Evolutionary conservation across 1,140 invertebrate genomes (phyloP).

Genomic region (Platyscapa corneri): DNA sequence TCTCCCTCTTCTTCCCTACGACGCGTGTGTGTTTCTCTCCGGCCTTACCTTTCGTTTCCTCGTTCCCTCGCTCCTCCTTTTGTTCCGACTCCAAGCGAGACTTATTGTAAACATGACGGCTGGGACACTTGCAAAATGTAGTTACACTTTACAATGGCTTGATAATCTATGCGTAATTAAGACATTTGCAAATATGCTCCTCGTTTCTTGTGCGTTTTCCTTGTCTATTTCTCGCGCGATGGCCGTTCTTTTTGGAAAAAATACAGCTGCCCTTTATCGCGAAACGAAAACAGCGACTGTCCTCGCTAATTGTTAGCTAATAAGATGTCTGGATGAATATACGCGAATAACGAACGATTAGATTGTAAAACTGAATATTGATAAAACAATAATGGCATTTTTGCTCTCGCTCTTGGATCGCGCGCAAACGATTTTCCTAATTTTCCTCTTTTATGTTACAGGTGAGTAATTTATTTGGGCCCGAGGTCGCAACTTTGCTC

Average conservation of each 20-base stretch:
- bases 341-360: no score
- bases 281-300: no score
- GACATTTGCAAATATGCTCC: background rate
- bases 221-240: no score
- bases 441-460: background rate
- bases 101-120: slow-evolving; percentile 37
- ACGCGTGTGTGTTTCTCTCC: background rate
- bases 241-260: no score
- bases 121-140: slow-evolving; percentile 32
- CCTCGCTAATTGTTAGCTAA: no score
- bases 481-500: background rate
- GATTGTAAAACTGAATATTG: no score
- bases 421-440: background rate
- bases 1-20: slow-evolving; percentile 10
- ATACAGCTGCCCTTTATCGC: no score
- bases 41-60: slow-evolving; percentile 12
- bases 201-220: no score
- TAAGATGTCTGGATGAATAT: no score
- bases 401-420: no score
- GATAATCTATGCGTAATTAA: slow-evolving; percentile 21
- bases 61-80: background rate
- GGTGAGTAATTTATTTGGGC: slow-evolving; percentile 15
- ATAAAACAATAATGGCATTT: no score
- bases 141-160: slow-evolving; percentile 39
- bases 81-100: slow-evolving; percentile 32